These are phyloP conservation scores for Anoura caudifer DNA, from an alignment of 2,113 vertebrate genomes.

Conservation along the genomic window DNA sequence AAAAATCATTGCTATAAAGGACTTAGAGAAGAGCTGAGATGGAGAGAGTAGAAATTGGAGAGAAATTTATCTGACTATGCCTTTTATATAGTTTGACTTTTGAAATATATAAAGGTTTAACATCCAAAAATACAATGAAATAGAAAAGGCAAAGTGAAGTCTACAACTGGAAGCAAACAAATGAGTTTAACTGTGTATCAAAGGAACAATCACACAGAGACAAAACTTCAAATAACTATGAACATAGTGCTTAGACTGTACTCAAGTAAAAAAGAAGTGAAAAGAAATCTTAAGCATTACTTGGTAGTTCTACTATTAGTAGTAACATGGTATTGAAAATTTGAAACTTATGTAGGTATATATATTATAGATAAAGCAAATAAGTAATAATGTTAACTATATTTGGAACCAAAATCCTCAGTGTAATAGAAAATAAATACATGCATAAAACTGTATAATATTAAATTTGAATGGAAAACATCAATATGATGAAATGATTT, in stretches of 20 bases:
- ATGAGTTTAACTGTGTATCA: not conserved
- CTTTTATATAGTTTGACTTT: not conserved
- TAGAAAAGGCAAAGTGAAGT: not conserved
- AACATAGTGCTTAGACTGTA: not conserved
- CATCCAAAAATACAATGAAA: not conserved
- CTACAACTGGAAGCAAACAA: not conserved
- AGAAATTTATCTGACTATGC: not conserved
- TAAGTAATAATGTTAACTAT: not conserved
- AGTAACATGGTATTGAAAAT: not conserved
- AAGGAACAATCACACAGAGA: not conserved
- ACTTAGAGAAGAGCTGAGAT: not conserved
- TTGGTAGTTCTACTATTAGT: constrained; percentile 15
- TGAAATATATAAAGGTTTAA: constrained; percentile 23
- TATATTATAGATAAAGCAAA: not conserved
- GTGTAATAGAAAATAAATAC: not conserved
- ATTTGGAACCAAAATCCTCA: not conserved
- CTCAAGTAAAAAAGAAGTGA: not conserved
- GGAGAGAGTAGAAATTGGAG: not conserved
- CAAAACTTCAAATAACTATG: constrained; percentile 23
- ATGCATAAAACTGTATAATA: not conserved
- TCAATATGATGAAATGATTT: not conserved
- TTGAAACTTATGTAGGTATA: not conserved
- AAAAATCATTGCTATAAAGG: not conserved
- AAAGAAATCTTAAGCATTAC: not conserved
- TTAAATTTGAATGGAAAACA: constrained; percentile 27